Conservation (phyloP, 2,113 vertebrate species). For the Hymenochirus boettgeri region DNA sequence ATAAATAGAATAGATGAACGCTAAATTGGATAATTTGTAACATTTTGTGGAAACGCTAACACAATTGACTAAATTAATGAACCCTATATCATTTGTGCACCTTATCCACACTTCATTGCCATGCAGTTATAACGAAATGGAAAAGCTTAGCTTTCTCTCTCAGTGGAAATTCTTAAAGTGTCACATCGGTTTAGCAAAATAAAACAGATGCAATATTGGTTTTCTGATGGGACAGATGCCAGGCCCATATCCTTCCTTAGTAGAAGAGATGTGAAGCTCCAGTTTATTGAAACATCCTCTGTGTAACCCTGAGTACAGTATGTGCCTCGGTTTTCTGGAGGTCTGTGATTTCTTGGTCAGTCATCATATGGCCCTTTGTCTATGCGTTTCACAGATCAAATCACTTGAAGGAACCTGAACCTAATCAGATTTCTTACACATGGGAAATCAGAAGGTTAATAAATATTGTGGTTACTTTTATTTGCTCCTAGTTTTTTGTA, state of each 20-base stretch:
- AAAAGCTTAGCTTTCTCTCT: not conserved
- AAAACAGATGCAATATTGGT: constrained; percentile 33
- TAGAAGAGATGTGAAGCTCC: constrained; percentile 18
- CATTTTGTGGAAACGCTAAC: too few species aligned
- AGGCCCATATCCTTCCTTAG: constrained; percentile 37
- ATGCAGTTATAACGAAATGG: not conserved
- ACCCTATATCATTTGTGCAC: too few species aligned
- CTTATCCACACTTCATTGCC: not conserved
- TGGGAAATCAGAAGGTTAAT: too few species aligned
- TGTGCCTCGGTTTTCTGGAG: constrained; percentile 8
- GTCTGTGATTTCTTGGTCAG: not conserved
- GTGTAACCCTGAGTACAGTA: constrained; percentile 27
- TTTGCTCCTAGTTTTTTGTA: too few species aligned
- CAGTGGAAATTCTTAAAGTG: constrained; percentile 9
- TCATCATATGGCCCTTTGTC: constrained; percentile 32
- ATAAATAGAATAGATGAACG: too few species aligned
- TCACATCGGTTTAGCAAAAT: constrained; percentile 26
- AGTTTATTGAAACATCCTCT: constrained; percentile 35
- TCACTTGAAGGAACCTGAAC: too few species aligned
- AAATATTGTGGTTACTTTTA: too few species aligned
- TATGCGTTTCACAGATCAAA: too few species aligned
- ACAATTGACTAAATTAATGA: too few species aligned
- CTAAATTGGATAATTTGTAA: too few species aligned
- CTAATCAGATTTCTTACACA: too few species aligned
- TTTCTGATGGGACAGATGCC: constrained; percentile 29